Conservation (phyloP, 2,113 vertebrate genomes). For the Seriola dumerili region DNA sequence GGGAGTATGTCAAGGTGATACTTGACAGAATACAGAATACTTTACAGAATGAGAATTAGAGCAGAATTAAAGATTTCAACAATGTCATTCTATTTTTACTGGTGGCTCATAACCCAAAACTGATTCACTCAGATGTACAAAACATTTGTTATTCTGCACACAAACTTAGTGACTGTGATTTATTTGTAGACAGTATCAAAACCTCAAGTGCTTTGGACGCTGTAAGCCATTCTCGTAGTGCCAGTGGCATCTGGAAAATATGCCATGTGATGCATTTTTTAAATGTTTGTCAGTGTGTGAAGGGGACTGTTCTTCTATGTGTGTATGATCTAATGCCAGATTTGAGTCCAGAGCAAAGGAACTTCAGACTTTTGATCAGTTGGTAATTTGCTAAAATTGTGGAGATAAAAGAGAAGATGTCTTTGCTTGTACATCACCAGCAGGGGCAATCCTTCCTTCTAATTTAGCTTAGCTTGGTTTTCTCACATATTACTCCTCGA, state of each 20-base stretch:
- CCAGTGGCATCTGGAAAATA: neutral
- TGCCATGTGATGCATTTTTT: conserved; percentile 8
- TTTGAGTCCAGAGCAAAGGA: neutral
- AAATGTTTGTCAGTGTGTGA: neutral
- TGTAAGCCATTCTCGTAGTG: neutral
- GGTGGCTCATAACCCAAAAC: neutral
- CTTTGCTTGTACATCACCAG: neutral
- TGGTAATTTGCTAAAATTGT: neutral
- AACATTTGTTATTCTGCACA: neutral
- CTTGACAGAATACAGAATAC: conserved; percentile 1
- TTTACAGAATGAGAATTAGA: neutral
- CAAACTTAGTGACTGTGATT: neutral
- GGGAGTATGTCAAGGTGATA: conserved; percentile 91
- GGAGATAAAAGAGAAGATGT: neutral
- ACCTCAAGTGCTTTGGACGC: neutral
- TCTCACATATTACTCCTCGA: neutral
- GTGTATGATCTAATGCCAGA: neutral
- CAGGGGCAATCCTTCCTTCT: neutral
- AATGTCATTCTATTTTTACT: neutral
- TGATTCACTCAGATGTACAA: neutral
- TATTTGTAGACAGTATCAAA: neutral
- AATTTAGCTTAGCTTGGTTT: neutral
- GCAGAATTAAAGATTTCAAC: neutral
- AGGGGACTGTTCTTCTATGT: conserved; percentile 23
- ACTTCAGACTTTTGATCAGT: neutral